A percentile compares a stretch with the other conserved stretches of the same genome.
phyloP scores from a whole-genome alignment of 2,888 invertebrate genomes.

The Pachycephus smyrnensis region DNA sequence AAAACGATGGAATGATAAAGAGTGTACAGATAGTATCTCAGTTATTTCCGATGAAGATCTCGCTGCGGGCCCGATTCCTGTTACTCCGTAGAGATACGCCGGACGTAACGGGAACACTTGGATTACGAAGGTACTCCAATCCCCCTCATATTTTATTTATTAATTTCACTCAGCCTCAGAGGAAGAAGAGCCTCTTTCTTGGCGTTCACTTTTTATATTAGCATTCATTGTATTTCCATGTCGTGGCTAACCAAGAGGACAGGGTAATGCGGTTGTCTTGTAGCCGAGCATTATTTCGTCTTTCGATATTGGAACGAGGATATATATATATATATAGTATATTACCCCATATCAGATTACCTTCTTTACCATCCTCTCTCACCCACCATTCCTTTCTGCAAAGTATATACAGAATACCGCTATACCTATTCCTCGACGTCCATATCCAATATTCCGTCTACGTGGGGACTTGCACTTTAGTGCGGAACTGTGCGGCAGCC shows the following conservation, averaged over 20 bases:
- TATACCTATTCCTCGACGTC: conserved; percentile 39
- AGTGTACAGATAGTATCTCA: neutral
- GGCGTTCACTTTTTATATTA: conserved; percentile 46
- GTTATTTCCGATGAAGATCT: neutral
- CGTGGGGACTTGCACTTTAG: conserved; percentile 8
- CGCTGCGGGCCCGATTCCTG: neutral
- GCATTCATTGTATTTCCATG: conserved; percentile 34
- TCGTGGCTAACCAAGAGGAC: conserved; percentile 20
- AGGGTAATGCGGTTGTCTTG: conserved; percentile 57
- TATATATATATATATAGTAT: neutral
- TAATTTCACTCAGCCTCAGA: conserved; percentile 32
- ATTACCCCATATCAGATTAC: neutral
- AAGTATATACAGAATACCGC: conserved; percentile 37
- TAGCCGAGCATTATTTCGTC: conserved; percentile 56
- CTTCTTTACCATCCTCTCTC: conserved; percentile 14
- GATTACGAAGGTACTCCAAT: neutral
- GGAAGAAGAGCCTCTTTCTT: conserved; percentile 22
- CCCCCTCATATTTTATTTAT: conserved; percentile 41
- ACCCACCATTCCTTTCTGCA: conserved; percentile 1
- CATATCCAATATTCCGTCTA: conserved; percentile 40
- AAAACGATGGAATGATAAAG: neutral
- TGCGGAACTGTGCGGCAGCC: neutral
- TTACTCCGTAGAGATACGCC: neutral
- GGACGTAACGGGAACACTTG: neutral
- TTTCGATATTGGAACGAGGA: conserved; percentile 52